Conservation (phyloP, 2,797 vertebrate species). For the Scleropages formosus region DNA sequence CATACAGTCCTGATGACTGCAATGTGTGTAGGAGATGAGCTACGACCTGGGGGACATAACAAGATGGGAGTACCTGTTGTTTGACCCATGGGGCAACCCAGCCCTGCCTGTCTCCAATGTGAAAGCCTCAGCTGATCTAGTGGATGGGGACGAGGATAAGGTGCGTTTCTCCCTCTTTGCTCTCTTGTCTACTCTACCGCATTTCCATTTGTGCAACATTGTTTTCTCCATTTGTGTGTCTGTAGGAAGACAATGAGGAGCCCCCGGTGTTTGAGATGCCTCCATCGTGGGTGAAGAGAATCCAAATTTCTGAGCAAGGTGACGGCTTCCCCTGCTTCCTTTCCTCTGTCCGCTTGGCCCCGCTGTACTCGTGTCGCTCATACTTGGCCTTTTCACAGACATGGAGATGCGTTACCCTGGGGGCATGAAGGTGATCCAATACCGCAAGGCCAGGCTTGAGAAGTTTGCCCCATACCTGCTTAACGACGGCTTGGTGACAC, state of each 20-base stretch:
- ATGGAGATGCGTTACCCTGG: slow-evolving; percentile 71
- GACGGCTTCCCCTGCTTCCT: not conserved
- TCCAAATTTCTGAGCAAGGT: slow-evolving; percentile 76
- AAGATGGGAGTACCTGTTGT: slow-evolving; percentile 80
- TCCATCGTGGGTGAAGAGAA: slow-evolving; percentile 74
- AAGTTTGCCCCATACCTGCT: slow-evolving; percentile 72
- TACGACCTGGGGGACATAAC: slow-evolving; percentile 77
- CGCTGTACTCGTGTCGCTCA: not conserved
- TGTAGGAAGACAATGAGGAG: slow-evolving; percentile 57
- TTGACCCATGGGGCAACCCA: slow-evolving; percentile 46
- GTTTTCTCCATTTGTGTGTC: slow-evolving; percentile 32
- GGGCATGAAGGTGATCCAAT: slow-evolving; percentile 70
- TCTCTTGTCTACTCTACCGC: not conserved
- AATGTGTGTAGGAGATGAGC: slow-evolving; percentile 69
- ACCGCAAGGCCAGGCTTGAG: slow-evolving; percentile 76
- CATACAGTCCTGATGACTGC: slow-evolving; percentile 4
- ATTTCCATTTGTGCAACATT: not conserved
- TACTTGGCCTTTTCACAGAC: slow-evolving; percentile 59
- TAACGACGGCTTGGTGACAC: slow-evolving; percentile 68
- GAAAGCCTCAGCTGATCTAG: slow-evolving; percentile 34
- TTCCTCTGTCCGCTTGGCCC: not conserved
- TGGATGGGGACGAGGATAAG: slow-evolving; percentile 43
- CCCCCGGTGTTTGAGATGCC: slow-evolving; percentile 75
- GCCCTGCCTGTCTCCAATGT: slow-evolving; percentile 48
- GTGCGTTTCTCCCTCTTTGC: slow-evolving; percentile 33